phyloP scores from a whole-genome alignment of 2,113 vertebrate genomes.

The Ramphastos sulfuratus region DNA sequence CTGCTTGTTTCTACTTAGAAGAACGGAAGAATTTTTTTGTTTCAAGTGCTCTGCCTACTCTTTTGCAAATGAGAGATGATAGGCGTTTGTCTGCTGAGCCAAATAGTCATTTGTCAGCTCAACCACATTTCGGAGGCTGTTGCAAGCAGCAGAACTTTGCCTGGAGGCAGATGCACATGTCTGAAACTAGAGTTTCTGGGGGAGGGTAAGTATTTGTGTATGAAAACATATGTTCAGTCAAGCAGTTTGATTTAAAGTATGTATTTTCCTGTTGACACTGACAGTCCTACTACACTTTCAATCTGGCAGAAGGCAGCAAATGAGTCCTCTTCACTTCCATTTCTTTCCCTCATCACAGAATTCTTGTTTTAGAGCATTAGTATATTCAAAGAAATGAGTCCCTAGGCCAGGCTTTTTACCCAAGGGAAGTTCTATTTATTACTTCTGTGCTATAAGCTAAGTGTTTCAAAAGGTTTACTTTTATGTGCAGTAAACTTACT shows the following conservation, averaged over 20 bases:
- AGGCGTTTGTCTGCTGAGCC: too few relatives aligned
- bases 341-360: not conserved
- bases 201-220: slow-evolving; percentile 52
- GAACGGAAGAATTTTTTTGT: not conserved
- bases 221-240: slow-evolving; percentile 46
- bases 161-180: slow-evolving; percentile 42
- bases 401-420: not conserved
- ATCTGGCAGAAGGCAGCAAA: slow-evolving; percentile 31
- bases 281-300: slow-evolving; percentile 7
- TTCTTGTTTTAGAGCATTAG: not conserved
- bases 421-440: not conserved
- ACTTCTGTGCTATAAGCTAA: not conserved
- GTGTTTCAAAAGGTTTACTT: not conserved
- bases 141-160: slow-evolving; percentile 46
- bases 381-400: not conserved
- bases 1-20: not conserved
- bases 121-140: slow-evolving; percentile 31
- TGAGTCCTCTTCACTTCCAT: not conserved
- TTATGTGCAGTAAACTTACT: not conserved
- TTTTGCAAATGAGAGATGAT: slow-evolving; percentile 36
- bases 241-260: slow-evolving; percentile 28
- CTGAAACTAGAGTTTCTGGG: slow-evolving; percentile 42
- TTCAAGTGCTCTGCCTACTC: slow-evolving; percentile 1
- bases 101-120: slow-evolving; percentile 52
- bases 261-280: slow-evolving; percentile 40